Evolutionary conservation across 1,140 invertebrate species (phyloP).

Genomic region (Cydia pomonella): DNA sequence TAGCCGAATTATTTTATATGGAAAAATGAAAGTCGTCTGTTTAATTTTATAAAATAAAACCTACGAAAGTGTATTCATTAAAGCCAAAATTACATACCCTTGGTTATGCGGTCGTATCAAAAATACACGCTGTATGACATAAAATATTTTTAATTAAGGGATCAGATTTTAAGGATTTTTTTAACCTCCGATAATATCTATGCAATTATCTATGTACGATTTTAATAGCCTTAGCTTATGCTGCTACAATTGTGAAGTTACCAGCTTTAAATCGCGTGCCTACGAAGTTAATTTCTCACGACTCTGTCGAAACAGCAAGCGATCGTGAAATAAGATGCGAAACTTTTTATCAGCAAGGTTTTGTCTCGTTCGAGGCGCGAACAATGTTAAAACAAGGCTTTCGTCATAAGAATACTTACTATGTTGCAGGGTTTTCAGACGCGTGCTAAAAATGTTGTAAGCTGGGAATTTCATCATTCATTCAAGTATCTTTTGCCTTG

Average conservation of each 20-base stretch:
- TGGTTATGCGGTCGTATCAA: no score
- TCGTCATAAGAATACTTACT: slow-evolving; percentile 16
- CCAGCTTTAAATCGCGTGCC: slow-evolving; percentile 9
- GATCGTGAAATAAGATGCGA: slow-evolving; percentile 57
- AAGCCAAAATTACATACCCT: no score
- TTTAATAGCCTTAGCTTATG: no score
- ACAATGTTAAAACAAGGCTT: slow-evolving; percentile 40
- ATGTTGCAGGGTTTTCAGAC: slow-evolving; percentile 19
- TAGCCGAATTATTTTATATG: no score
- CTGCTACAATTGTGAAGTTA: neutral
- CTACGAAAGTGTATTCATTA: no score
- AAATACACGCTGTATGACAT: no score
- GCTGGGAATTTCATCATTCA: neutral
- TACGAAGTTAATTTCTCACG: slow-evolving; percentile 51
- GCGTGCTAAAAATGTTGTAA: slow-evolving; percentile 25
- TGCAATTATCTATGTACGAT: no score
- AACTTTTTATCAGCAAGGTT: slow-evolving; percentile 55
- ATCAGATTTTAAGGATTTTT: no score
- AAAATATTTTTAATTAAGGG: no score
- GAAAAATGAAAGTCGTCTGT: no score
- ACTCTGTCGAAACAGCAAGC: slow-evolving; percentile 52
- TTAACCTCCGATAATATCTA: no score
- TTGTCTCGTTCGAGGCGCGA: slow-evolving; percentile 40
- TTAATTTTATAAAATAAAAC: no score
- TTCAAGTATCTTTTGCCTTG: neutral